These are phyloP conservation scores for Onychostoma macrolepis DNA, from an alignment of 2,113 vertebrate species.

Conservation along the genomic window DNA sequence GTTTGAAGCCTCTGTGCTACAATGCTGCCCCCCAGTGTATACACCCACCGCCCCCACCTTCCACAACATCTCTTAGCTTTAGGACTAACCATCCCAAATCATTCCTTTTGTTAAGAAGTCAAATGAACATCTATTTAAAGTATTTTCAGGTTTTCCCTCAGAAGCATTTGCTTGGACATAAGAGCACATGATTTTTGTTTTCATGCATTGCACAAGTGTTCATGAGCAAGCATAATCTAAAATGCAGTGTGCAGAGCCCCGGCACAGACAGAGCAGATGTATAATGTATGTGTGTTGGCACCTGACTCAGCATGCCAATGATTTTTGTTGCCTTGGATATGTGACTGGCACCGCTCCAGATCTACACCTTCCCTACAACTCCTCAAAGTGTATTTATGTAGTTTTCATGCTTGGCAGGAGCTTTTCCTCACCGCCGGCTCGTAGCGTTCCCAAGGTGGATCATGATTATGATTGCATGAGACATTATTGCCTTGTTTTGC, in stretches of 20 bases:
- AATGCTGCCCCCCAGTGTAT: slow-evolving; percentile 77
- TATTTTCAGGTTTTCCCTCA: slow-evolving; percentile 37
- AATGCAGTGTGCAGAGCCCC: slow-evolving; percentile 57
- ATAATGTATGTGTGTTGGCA: slow-evolving; percentile 57
- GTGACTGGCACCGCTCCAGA: slow-evolving; percentile 70
- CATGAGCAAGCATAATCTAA: slow-evolving; percentile 30
- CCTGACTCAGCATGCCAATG: slow-evolving; percentile 72
- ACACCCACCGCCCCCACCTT: slow-evolving; percentile 29
- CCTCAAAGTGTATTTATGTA: slow-evolving; percentile 79
- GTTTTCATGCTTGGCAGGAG: slow-evolving; percentile 70
- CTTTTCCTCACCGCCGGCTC: slow-evolving; percentile 64
- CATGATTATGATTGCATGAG: slow-evolving; percentile 75
- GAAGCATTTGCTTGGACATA: slow-evolving; percentile 41
- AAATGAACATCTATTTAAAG: slow-evolving; percentile 39
- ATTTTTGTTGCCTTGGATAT: slow-evolving; percentile 73
- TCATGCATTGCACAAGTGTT: slow-evolving; percentile 28
- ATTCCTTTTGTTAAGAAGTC: slow-evolving; percentile 29
- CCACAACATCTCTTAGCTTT: neutral
- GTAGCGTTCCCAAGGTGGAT: slow-evolving; percentile 71
- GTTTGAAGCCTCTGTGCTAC: slow-evolving; percentile 57
- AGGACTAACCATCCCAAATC: slow-evolving; percentile 12
- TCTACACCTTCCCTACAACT: slow-evolving; percentile 70
- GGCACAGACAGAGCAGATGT: slow-evolving; percentile 40
- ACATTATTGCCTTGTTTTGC: slow-evolving; percentile 76
- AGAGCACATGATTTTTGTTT: slow-evolving; percentile 26